phyloP scores from a whole-genome alignment of 2,113 vertebrate species.

The Gavia stellata region DNA sequence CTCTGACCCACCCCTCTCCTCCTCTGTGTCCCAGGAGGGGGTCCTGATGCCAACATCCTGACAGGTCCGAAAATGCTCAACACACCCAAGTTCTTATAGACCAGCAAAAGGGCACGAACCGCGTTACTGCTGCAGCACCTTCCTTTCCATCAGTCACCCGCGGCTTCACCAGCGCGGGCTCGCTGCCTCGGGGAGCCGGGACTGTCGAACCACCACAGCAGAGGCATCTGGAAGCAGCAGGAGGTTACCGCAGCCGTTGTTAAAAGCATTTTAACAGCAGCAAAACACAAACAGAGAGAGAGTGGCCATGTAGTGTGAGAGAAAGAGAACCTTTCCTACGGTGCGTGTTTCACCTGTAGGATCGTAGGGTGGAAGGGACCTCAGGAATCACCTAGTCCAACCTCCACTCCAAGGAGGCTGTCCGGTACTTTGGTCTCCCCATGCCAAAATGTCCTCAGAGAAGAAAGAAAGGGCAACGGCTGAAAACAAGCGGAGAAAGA shows the following conservation, averaged over 20 bases:
- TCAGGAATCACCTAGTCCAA: background rate
- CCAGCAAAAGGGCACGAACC: background rate
- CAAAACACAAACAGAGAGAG: background rate
- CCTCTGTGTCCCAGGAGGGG: background rate
- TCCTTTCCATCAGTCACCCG: rapidly evolving
- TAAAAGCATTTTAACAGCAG: background rate
- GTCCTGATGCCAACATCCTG: background rate
- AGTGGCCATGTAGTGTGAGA: rapidly evolving
- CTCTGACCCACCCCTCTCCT: background rate
- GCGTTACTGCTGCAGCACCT: background rate
- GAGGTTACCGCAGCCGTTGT: rapidly evolving
- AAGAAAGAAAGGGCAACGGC: background rate
- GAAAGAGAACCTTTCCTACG: rapidly evolving
- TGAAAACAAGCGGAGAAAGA: background rate
- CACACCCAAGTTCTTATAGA: background rate
- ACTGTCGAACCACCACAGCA: background rate
- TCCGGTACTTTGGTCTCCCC: background rate
- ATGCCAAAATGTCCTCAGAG: background rate
- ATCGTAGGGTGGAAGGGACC: rapidly evolving
- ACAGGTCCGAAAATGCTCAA: background rate
- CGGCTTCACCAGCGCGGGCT: rapidly evolving
- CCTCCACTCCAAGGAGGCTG: background rate
- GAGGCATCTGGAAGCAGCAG: background rate
- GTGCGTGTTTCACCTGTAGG: background rate
- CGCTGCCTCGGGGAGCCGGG: background rate